Percentiles rank a stretch among this genome's conserved stretches.
phyloP scores from a whole-genome alignment of 2,888 invertebrate species.

The Oxyscelio sp. region DNA sequence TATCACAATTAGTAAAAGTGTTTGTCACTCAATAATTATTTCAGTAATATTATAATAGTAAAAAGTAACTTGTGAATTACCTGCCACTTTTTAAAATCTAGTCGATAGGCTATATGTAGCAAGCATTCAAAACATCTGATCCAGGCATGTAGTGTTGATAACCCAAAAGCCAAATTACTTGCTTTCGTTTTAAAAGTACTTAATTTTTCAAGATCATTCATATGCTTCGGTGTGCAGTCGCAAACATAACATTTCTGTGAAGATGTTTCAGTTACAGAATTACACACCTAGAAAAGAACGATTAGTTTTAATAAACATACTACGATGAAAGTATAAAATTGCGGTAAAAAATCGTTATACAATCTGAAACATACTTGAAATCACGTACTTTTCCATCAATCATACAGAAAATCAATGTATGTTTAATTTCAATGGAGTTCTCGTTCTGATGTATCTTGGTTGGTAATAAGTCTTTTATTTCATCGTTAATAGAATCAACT shows the following conservation, averaged over 20 bases:
- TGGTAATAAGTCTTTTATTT: constrained; percentile 18
- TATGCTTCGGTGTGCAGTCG: not conserved
- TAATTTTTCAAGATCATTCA: not conserved
- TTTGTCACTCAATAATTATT: too few relatives aligned
- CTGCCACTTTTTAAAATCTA: constrained; percentile 48
- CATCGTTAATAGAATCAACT: constrained; percentile 22
- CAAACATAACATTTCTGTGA: not conserved
- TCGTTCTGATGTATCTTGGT: not conserved
- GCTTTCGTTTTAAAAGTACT: too few relatives aligned
- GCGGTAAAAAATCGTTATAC: too few relatives aligned
- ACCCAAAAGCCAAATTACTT: not conserved
- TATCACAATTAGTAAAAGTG: too few relatives aligned
- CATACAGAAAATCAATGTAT: constrained; percentile 56
- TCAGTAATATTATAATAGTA: too few relatives aligned
- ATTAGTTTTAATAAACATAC: too few relatives aligned
- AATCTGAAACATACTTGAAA: too few relatives aligned
- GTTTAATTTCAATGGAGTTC: constrained; percentile 22
- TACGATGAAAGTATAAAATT: too few relatives aligned
- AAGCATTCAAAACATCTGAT: constrained; percentile 44
- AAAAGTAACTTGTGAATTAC: constrained; percentile 6
- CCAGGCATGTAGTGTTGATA: constrained; percentile 35
- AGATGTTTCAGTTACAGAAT: too few relatives aligned
- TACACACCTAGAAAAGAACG: too few relatives aligned
- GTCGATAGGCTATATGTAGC: constrained; percentile 32
- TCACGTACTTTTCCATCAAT: constrained; percentile 61